These are phyloP conservation scores for Triops longicaudatus DNA, from an alignment of 1,140 invertebrate genomes.

Conservation along the genomic window DNA sequence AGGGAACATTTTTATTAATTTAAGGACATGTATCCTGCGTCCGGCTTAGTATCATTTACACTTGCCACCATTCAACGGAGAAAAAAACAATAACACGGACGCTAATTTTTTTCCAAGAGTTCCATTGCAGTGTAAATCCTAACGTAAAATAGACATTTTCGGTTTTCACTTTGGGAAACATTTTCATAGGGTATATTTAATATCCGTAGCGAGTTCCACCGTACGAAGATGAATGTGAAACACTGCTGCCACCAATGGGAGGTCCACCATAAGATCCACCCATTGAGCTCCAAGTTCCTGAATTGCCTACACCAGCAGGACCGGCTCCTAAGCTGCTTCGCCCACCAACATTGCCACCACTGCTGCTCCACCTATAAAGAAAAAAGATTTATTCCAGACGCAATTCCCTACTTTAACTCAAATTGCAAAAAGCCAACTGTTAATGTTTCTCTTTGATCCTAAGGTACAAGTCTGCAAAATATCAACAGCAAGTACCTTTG, in stretches of 20 bases:
- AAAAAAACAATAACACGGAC: too few relatives aligned
- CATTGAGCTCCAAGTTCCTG: not conserved
- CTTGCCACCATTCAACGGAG: too few relatives aligned
- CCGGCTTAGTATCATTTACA: too few relatives aligned
- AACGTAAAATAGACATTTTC: not conserved
- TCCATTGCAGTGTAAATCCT: not conserved
- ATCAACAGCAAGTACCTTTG: not conserved
- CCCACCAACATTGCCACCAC: not conserved
- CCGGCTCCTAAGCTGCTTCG: not conserved
- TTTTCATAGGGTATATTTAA: not conserved
- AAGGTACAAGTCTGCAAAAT: not conserved
- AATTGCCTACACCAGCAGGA: not conserved
- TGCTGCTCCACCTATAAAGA: not conserved
- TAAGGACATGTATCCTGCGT: too few relatives aligned
- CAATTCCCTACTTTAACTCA: too few relatives aligned
- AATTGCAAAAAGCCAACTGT: too few relatives aligned
- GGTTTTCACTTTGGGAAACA: not conserved
- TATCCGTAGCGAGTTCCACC: not conserved
- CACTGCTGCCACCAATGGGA: not conserved
- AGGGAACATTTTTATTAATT: too few relatives aligned
- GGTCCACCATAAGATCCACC: not conserved
- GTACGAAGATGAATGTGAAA: not conserved
- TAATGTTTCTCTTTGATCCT: conserved; percentile 1
- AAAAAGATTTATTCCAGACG: too few relatives aligned
- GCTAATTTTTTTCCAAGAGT: too few relatives aligned